These are phyloP conservation scores for Monarcha castaneiventris DNA, from an alignment of 2,113 vertebrate species.

Conservation along the genomic window DNA sequence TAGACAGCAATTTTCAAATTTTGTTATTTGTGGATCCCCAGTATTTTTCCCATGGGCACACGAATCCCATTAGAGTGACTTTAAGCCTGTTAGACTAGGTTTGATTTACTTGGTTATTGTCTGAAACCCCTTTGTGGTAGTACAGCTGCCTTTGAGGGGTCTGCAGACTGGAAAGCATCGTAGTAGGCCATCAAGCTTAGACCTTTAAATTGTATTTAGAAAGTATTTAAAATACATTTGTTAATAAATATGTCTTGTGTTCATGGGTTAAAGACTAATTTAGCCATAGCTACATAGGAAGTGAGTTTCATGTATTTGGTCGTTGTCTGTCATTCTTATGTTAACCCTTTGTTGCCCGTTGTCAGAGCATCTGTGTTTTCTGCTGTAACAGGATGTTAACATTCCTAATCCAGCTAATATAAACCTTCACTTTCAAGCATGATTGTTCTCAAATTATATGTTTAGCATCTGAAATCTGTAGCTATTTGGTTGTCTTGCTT, in stretches of 20 bases:
- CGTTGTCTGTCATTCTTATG: neutral
- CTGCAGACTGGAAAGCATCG: neutral
- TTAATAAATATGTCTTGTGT: neutral
- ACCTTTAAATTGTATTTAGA: constrained; percentile 37
- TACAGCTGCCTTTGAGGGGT: neutral
- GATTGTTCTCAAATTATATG: neutral
- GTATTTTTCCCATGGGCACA: neutral
- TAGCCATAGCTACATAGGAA: constrained; percentile 7
- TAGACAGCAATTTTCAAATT: neutral
- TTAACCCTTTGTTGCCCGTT: constrained; percentile 27
- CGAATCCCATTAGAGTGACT: neutral
- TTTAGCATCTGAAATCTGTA: neutral
- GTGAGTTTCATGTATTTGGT: constrained; percentile 1
- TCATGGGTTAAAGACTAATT: constrained; percentile 11
- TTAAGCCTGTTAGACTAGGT: neutral
- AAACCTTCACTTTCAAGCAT: neutral
- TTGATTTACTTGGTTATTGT: neutral
- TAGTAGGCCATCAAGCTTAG: constrained; percentile 17
- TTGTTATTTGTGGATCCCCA: neutral
- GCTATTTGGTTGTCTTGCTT: constrained; percentile 6
- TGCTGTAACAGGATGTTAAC: neutral
- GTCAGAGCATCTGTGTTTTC: neutral
- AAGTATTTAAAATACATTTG: neutral
- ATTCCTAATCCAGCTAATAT: neutral
- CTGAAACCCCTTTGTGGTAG: neutral